phyloP scores from a whole-genome alignment of 2,113 vertebrate species.

The Vombatus ursinus region DNA sequence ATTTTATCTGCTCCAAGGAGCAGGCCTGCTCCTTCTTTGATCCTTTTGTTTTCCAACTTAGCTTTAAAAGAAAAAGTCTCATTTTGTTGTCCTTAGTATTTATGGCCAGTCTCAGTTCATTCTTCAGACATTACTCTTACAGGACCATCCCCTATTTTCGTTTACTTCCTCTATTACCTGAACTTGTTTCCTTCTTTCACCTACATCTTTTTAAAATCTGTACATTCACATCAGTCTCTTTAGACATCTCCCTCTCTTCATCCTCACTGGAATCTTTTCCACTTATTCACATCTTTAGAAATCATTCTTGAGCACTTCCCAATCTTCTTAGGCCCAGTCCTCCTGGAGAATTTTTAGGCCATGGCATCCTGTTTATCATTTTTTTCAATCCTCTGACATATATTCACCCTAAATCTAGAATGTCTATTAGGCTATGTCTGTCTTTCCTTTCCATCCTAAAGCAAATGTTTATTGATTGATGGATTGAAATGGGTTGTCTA shows the following conservation, averaged over 20 bases:
- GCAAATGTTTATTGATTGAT: background rate
- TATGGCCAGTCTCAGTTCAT: background rate
- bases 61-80: background rate
- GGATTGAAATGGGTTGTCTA: background rate
- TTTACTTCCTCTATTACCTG: background rate
- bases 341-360: no score
- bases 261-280: no score
- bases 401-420: no score
- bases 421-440: no score
- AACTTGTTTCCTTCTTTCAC: background rate
- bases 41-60: background rate
- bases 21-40: background rate
- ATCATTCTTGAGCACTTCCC: background rate
- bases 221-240: no score
- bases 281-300: background rate
- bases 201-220: no score
- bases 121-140: background rate
- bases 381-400: no score
- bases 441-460: background rate
- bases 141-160: background rate
- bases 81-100: no score
- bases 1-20: background rate
- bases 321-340: background rate
- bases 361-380: no score
- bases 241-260: no score